Conservation (phyloP, 1,140 invertebrate species). For the Venturia canescens region DNA sequence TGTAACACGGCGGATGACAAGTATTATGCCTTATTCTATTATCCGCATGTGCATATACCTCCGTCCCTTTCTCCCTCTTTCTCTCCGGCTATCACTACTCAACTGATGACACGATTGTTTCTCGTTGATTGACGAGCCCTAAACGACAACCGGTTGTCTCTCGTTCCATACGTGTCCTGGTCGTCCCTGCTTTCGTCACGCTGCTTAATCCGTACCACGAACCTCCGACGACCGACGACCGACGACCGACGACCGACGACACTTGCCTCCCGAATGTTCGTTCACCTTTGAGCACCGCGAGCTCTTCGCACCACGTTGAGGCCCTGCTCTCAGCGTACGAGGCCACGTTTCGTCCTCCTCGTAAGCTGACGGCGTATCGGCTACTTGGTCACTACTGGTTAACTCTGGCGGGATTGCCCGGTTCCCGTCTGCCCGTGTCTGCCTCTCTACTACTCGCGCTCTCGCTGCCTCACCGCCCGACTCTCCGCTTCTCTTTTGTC, state of each 20-base stretch:
- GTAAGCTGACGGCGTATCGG: constrained; percentile 47
- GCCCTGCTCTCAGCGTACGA: constrained; percentile 3
- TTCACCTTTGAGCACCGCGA: neutral
- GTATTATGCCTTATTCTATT: constrained; percentile 20
- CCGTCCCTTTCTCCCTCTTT: neutral
- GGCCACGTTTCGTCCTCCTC: neutral
- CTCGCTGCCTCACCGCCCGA: constrained; percentile 51
- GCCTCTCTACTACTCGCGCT: constrained; percentile 53
- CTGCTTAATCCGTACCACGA: neutral
- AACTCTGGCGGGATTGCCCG: constrained; percentile 52
- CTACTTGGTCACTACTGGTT: constrained; percentile 55
- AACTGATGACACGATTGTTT: constrained; percentile 47
- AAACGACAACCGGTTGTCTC: constrained; percentile 31
- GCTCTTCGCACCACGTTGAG: constrained; percentile 17
- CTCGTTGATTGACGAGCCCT: constrained; percentile 31
- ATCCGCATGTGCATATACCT: neutral
- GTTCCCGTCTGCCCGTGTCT: constrained; percentile 49
- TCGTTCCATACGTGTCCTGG: constrained; percentile 29
- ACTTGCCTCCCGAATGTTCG: neutral
- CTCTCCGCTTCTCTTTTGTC: constrained; percentile 41
- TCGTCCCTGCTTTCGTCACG: neutral
- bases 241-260: no score
- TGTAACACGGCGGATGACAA: constrained; percentile 35
- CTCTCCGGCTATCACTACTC: constrained; percentile 1
- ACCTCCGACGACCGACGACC: neutral